Evolutionary conservation across 30 jellyfish, hydroid and myxozoan species (phyloP).

Genomic region (Rhopilema esculentum): DNA sequence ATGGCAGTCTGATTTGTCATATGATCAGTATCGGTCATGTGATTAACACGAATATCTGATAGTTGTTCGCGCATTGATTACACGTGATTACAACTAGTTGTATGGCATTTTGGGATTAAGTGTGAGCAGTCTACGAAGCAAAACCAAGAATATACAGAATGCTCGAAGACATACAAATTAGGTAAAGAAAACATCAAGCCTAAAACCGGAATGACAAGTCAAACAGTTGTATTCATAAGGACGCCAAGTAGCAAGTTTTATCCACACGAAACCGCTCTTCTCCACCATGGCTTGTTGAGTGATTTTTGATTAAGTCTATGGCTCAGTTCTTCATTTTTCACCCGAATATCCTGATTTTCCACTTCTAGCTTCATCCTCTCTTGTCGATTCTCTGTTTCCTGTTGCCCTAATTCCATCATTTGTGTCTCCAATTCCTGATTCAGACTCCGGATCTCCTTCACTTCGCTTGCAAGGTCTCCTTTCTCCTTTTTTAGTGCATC

Average conservation of each 20-base stretch:
- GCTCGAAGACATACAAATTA: not conserved
- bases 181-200: too few species aligned
- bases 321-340: not conserved
- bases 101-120: too few species aligned
- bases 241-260: not conserved
- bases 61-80: too few species aligned
- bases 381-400: not conserved
- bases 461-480: slow-evolving; percentile 8
- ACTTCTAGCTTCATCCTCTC: not conserved
- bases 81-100: too few species aligned
- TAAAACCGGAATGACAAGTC: too few species aligned
- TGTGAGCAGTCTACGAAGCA: not conserved
- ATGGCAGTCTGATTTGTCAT: too few species aligned
- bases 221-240: too few species aligned
- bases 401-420: not conserved
- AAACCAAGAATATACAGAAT: not conserved
- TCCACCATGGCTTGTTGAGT: not conserved
- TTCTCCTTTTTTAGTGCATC: not conserved
- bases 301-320: not conserved
- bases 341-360: not conserved
- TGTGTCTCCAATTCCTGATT: not conserved
- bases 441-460: not conserved
- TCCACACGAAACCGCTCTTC: not conserved
- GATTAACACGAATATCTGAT: too few species aligned
- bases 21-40: too few species aligned